A percentile compares a stretch with the other conserved stretches of the same genome.
phyloP scores from a whole-genome alignment of 2,888 invertebrate species.

The Parnassius orleans region DNA sequence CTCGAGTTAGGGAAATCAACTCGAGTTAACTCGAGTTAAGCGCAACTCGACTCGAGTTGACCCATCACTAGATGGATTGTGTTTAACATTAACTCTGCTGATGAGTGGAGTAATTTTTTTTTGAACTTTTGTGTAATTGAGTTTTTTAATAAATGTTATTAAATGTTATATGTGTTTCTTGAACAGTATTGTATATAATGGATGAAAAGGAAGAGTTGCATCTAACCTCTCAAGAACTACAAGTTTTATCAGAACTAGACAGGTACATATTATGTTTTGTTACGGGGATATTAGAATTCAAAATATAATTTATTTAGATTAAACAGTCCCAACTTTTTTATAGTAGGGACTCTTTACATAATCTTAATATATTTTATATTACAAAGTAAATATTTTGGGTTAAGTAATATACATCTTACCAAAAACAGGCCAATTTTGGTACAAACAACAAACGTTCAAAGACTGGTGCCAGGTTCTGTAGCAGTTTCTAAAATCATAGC shows the following conservation, averaged over 20 bases:
- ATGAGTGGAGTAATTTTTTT: no score
- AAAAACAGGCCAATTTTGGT: neutral
- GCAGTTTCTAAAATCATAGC: no score
- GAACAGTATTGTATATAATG: constrained; percentile 45
- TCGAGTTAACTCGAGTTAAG: no score
- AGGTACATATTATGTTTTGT: constrained; percentile 79
- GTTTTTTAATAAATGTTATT: constrained; percentile 2
- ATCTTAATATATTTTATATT: neutral
- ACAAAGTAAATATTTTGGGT: neutral
- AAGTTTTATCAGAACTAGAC: constrained; percentile 92
- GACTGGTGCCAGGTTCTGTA: no score
- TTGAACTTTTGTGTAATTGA: no score
- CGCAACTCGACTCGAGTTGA: no score
- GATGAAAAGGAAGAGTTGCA: constrained; percentile 85
- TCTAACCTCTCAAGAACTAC: constrained; percentile 90
- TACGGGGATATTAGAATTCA: neutral
- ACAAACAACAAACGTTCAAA: no score
- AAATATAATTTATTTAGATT: neutral
- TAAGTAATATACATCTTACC: neutral
- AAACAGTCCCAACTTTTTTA: neutral
- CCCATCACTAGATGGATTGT: no score
- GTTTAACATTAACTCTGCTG: no score
- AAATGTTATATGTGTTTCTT: constrained; percentile 1
- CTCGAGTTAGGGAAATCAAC: no score
- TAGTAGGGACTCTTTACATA: neutral